phyloP scores from a whole-genome alignment of 2,797 vertebrate genomes.

The Acanthis flammea region DNA sequence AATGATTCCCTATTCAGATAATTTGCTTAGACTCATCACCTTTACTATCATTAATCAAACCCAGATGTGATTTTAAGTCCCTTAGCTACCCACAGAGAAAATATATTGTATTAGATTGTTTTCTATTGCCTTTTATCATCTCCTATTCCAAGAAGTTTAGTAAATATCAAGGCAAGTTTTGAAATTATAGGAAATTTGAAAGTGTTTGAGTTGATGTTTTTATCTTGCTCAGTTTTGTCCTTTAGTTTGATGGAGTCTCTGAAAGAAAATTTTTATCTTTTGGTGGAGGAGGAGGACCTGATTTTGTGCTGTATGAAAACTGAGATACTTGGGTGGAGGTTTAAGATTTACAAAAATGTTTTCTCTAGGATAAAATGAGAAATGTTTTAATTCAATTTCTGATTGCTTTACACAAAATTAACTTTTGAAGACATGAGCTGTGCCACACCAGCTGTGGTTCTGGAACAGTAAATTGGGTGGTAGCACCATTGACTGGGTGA shows the following conservation, averaged over 20 bases:
- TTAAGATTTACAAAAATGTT: not conserved
- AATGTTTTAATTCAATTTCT: not conserved
- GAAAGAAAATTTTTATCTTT: not conserved
- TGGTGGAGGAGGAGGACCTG: not conserved
- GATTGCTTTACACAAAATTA: not conserved
- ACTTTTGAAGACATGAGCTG: not conserved
- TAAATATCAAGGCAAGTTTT: slow-evolving; percentile 27
- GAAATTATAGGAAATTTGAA: not conserved
- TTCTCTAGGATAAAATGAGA: not conserved
- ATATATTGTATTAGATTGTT: not conserved
- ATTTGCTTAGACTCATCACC: slow-evolving; percentile 46
- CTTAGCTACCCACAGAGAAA: slow-evolving; percentile 37
- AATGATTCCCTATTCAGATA: slow-evolving; percentile 39
- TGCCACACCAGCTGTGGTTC: not conserved
- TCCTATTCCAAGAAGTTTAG: not conserved
- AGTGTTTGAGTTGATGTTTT: not conserved
- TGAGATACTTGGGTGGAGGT: not conserved
- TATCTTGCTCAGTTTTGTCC: not conserved
- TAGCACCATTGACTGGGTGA: not conserved
- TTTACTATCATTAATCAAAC: slow-evolving; percentile 51
- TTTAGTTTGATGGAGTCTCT: not conserved
- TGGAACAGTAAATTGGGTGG: not conserved
- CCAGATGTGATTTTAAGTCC: slow-evolving; percentile 43
- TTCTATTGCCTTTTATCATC: not conserved
- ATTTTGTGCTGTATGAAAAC: not conserved